Base-by-base conservation (phyloP, 1,140 invertebrate species). In the Bactericera cockerelli region DNA sequence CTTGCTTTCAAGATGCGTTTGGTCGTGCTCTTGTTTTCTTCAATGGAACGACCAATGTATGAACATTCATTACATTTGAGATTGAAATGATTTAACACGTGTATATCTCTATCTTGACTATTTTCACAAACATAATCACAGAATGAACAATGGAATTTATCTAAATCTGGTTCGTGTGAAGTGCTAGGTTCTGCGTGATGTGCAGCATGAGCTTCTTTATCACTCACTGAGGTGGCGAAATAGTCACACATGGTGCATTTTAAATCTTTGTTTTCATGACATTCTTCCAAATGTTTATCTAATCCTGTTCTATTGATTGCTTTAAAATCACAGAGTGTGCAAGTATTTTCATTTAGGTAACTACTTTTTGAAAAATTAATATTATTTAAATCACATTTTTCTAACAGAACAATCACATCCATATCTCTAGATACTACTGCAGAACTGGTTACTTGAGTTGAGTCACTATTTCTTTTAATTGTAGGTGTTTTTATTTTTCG, bases 11-110 rank as follows among this genome's bases (percentile, higher is more conserved):
- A 19, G 42, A 49, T 49, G 42, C 3, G 19, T 19, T 49, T 49
- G 6, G 19, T 49, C 42, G 19, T 49, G 42, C 19, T 6, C 42
- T 49, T 49, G n/a, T n/a, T 49, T 49, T 49, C 42, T 49, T 49
- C 42, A n/a, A 49, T 49, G 8, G 42, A 49, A 19, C 42, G 42
- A n/a, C 22, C 22, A 19, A 49, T 49, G 22, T 49, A 22, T 10
- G n/a, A 6, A 49, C 42, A 49, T 49, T 49, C 42, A 49, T 8
- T 49, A 49, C 42, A 49, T 49, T 49, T 49, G 8, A 49, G 19
- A 49, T 49, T 49, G 22, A 49, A 49, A 49, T 49, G 42, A 49
- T 49, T 49, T 16, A 49, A 49, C n/a, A 49, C n/a, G 19, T 49
- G 42, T 49, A 49, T 10, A 49, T 49, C 42, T 49, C 42, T 4